Conservation (phyloP, 2,888 invertebrate species). For the Coenonympha glycerion region DNA sequence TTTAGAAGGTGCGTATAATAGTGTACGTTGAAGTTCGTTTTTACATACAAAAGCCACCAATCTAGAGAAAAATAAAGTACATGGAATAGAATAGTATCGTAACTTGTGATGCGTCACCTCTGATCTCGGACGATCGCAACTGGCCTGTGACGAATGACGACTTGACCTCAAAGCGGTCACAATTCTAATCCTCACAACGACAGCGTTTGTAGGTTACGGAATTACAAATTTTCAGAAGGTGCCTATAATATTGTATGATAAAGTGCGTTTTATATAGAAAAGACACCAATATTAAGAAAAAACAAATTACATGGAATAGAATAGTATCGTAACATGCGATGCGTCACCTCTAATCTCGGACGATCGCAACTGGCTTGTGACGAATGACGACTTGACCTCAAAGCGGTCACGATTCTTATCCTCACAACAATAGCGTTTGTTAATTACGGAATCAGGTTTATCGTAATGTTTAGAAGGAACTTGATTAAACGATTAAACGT, state of each 20-base stretch:
- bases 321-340: no score
- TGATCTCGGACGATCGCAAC: slow-evolving; percentile 54
- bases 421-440: slow-evolving; percentile 3
- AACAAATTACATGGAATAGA: no score
- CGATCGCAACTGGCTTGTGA: slow-evolving; percentile 31
- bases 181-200: not conserved
- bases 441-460: slow-evolving; percentile 4
- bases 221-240: no score
- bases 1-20: no score
- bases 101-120: slow-evolving; percentile 46
- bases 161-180: slow-evolving; percentile 11
- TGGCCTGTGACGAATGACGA: slow-evolving; percentile 7
- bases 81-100: no score
- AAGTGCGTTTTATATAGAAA: no score
- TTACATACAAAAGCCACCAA: no score
- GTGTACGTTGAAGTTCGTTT: no score
- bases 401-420: slow-evolving; percentile 1
- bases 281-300: no score
- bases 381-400: slow-evolving; percentile 9
- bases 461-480: slow-evolving; percentile 2
- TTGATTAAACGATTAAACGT: not conserved
- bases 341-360: slow-evolving; percentile 65
- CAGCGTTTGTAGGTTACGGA: no score
- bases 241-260: no score
- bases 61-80: no score